Evolutionary conservation across 2,888 invertebrate species (phyloP).

Genomic region (Syrphus vitripennis): DNA sequence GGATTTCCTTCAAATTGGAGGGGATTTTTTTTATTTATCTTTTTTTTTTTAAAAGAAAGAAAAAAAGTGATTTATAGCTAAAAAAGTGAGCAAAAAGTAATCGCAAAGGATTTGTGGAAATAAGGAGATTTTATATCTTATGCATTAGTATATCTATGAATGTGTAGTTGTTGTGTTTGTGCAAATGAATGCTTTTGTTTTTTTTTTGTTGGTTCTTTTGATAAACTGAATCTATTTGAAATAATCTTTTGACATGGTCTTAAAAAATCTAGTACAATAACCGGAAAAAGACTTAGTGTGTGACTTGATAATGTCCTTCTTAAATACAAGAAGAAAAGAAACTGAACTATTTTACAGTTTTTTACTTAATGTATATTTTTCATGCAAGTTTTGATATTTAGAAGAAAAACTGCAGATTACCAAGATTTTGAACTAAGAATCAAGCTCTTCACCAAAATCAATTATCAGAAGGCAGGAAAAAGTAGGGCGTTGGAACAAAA

Average conservation of each 20-base stretch:
- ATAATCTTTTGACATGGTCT: not conserved
- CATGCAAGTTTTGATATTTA: too few species aligned
- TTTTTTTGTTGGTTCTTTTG: not conserved
- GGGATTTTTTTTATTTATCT: not conserved
- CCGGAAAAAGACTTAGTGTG: not conserved
- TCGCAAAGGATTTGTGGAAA: not conserved
- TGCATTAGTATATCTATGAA: too few species aligned
- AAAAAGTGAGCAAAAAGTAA: slow-evolving; percentile 12
- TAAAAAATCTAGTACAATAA: not conserved
- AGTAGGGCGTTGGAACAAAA: too few species aligned
- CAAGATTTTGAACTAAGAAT: too few species aligned
- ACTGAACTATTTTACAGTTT: too few species aligned
- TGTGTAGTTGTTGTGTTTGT: too few species aligned
- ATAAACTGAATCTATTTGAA: not conserved
- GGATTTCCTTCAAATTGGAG: slow-evolving; percentile 5
- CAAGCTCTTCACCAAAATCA: too few species aligned
- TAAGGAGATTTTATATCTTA: not conserved
- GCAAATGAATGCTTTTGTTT: slow-evolving; percentile 1
- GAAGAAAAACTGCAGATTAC: too few species aligned
- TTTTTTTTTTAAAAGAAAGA: not conserved
- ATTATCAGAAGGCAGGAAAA: too few species aligned
- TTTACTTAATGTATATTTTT: too few species aligned
- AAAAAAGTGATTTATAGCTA: slow-evolving; percentile 19
- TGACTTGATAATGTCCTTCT: too few species aligned
- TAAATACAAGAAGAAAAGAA: too few species aligned